These are phyloP conservation scores for Zelleria hepariella DNA, from an alignment of 2,888 invertebrate species.

Conservation along the genomic window DNA sequence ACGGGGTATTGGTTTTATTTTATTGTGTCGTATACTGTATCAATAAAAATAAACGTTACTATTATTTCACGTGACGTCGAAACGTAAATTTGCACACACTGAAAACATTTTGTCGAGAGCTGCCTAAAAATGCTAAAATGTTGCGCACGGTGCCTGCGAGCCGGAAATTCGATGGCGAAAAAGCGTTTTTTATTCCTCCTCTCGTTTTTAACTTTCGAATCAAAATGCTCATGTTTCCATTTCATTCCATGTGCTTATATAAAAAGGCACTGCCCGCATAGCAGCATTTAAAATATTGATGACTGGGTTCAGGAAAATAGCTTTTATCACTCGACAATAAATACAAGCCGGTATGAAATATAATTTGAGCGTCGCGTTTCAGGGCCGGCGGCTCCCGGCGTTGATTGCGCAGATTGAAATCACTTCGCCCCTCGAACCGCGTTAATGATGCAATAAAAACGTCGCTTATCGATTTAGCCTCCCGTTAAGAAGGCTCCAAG, in stretches of 20 bases:
- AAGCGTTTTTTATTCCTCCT: slow-evolving; percentile 37
- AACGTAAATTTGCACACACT: slow-evolving; percentile 13
- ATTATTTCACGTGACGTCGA: slow-evolving; percentile 2
- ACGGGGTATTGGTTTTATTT: neutral
- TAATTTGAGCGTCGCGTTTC: slow-evolving; percentile 20
- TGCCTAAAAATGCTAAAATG: slow-evolving; percentile 38
- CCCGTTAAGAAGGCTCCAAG: slow-evolving; percentile 58
- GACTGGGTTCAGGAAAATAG: neutral
- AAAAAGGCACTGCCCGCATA: neutral
- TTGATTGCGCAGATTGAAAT: slow-evolving; percentile 66
- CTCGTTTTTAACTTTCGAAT: slow-evolving; percentile 38
- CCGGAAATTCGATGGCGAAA: slow-evolving; percentile 48
- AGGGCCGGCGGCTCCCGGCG: slow-evolving; percentile 35
- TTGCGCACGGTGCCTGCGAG: slow-evolving; percentile 35
- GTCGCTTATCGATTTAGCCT: slow-evolving; percentile 63
- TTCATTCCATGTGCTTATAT: neutral
- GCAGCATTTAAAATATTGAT: neutral
- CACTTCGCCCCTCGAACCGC: slow-evolving; percentile 51
- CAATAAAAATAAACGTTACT: neutral
- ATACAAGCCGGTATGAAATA: neutral
- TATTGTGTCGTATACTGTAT: neutral
- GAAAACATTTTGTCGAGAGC: slow-evolving; percentile 28
- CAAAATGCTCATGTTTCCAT: slow-evolving; percentile 1
- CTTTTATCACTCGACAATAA: neutral
- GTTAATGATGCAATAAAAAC: slow-evolving; percentile 69